These are phyloP conservation scores for Nesidiocoris tenuis DNA, from an alignment of 2,888 invertebrate species.

Conservation along the genomic window DNA sequence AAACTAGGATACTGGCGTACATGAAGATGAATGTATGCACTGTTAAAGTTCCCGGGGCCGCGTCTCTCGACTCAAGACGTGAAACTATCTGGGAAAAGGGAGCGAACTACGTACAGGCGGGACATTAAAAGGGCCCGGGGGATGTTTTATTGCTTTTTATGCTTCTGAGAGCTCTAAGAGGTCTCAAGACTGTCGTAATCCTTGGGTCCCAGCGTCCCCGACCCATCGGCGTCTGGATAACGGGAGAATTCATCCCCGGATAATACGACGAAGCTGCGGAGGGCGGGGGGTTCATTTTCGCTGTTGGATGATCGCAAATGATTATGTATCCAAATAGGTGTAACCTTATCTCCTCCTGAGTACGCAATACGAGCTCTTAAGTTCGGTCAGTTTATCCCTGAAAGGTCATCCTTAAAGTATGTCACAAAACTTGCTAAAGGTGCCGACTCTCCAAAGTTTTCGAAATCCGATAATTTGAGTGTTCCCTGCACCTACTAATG, in stretches of 20 bases:
- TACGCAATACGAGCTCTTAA: no score
- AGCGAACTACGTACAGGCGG: conserved; percentile 7
- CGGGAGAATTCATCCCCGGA: conserved; percentile 24
- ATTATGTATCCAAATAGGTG: neutral
- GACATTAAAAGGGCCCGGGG: conserved; percentile 23
- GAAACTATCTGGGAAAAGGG: neutral
- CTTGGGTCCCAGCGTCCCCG: neutral
- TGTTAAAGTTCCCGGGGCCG: neutral
- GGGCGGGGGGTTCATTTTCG: neutral
- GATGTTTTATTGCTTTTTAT: conserved; percentile 31
- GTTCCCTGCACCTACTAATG: no score
- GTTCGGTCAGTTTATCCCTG: no score
- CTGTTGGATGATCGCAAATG: neutral
- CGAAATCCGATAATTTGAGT: no score
- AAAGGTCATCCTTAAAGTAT: no score
- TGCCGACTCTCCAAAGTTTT: no score
- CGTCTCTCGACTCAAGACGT: neutral
- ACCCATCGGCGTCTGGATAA: conserved; percentile 2
- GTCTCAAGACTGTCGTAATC: conserved; percentile 33
- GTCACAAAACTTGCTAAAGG: no score
- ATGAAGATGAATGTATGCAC: neutral
- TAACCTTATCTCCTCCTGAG: no score
- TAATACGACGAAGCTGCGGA: conserved; percentile 28
- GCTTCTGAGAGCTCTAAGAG: conserved; percentile 26
- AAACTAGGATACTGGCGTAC: neutral